Base-by-base conservation (phyloP, 1,140 invertebrate genomes). In the Atta cephalotes region DNA sequence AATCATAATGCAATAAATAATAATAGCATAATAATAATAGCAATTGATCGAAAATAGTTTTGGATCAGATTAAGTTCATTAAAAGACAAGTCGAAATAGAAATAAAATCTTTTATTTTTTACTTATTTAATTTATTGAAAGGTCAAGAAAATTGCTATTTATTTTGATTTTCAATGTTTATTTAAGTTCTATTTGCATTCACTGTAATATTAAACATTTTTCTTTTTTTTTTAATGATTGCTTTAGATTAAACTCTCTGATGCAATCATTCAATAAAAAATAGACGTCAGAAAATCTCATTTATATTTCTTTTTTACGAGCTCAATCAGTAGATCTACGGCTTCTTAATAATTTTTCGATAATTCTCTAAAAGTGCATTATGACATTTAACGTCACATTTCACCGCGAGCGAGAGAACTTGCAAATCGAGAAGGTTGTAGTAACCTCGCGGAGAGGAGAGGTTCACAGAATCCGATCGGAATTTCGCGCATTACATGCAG, bases 401-500 rank as follows among this genome's bases (percentile, higher is more conserved):
- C 35, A 14, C 12, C 4, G 35, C 35, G 25, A 18, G 16, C 45
- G 28, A 68, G 5, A 21, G 31, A 82, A 31, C 62, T 51, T 39
- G 80, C 80, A 72, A 51, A 45, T 35, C 31, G 31, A 49, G 25
- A 45, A 60, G 31, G 35, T 14, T 25, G 35, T 16, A 16, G 28
- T 21, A 51, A 53, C n/a, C 2, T 7, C 63, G 25, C 39, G 25
- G 16, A 45, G 16, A 45, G 21, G 14, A 31, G 39, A 21, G 53
- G n/a, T 35, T 14, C 21, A 25, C 21, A 45, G 65, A 81, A 81
- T 70, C 18, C 53, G 63, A 25, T 3, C 53, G n/a, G 28, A 28
- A 62, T 85, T 31, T 31, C 74, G 82, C 76, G 63, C 49, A 53
- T 78, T 78, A 76, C 71, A 21, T 21, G 45, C 49, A 39, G 31